A percentile compares a stretch with the other conserved stretches of the same genome.
Evolutionary conservation across 2,797 vertebrate species (phyloP).

Genomic region (Eulemur coronatus): DNA sequence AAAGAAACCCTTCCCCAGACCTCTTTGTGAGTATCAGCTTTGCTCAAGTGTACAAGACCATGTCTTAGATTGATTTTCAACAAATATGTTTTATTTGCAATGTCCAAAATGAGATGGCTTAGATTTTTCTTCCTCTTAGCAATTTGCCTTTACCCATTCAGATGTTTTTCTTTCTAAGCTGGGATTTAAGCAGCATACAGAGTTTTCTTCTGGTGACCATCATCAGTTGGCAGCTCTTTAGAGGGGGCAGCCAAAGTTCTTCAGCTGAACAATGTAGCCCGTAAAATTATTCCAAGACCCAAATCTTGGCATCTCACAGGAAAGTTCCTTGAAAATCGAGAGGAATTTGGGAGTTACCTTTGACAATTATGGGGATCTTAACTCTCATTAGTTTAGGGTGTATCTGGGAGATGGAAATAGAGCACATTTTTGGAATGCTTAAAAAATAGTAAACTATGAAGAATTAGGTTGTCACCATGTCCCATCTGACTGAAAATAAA

Average conservation of each 20-base stretch:
- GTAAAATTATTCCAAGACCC: constrained; percentile 23
- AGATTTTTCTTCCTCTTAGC: background rate
- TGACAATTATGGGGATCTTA: background rate
- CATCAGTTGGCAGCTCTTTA: background rate
- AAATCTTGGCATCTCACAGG: background rate
- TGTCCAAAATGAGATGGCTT: background rate
- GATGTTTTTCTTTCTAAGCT: background rate
- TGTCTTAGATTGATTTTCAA: background rate
- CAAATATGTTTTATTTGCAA: background rate
- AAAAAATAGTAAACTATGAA: background rate
- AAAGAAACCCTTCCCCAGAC: background rate
- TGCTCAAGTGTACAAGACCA: background rate
- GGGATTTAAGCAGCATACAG: background rate
- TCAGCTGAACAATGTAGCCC: background rate
- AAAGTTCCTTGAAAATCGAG: background rate
- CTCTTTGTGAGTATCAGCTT: background rate
- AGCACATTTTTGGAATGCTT: background rate
- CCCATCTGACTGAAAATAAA: background rate
- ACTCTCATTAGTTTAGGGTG: background rate
- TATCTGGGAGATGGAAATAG: background rate
- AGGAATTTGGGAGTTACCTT: background rate
- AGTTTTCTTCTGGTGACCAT: background rate
- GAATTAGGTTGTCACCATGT: background rate
- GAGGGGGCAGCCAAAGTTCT: background rate
- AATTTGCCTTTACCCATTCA: background rate